phyloP scores from a whole-genome alignment of 2,113 vertebrate species.

The Polypterus bichir region DNA sequence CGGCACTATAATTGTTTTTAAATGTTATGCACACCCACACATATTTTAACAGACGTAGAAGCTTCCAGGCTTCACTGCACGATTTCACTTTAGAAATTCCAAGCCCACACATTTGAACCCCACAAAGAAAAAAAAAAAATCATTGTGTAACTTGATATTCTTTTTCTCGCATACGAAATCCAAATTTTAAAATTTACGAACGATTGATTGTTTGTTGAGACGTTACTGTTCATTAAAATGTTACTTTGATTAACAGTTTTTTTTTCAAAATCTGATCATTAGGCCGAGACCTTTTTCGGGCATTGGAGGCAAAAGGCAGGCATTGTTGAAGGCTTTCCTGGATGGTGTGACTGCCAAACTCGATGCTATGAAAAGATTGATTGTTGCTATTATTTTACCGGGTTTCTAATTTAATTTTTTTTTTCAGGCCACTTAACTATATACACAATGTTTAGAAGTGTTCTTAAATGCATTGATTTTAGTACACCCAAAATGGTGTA shows the following conservation, averaged over 20 bases:
- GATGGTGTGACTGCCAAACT: constrained; percentile 64
- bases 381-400: constrained; percentile 45
- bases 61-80: constrained; percentile 34
- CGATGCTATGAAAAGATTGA: constrained; percentile 85
- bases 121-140: constrained; percentile 1
- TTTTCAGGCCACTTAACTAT: too few species aligned
- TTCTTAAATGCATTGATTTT: too few species aligned
- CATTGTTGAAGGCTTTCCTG: constrained; percentile 53
- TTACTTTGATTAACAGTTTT: too few species aligned
- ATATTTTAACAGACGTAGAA: constrained; percentile 49
- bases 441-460: too few species aligned
- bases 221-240: too few species aligned
- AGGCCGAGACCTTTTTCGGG: constrained; percentile 35
- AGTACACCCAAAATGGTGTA: too few species aligned
- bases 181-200: too few species aligned
- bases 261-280: too few species aligned
- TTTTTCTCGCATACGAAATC: too few species aligned
- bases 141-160: background rate
- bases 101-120: constrained; percentile 10
- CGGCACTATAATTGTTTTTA: constrained; percentile 24
- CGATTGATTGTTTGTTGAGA: too few species aligned
- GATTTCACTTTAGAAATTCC: constrained; percentile 8
- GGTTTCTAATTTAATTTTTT: too few species aligned
- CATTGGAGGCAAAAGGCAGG: constrained; percentile 34
- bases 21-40: constrained; percentile 66